Conservation (phyloP, 2,797 vertebrate species). For the Pangasius djambal region DNA sequence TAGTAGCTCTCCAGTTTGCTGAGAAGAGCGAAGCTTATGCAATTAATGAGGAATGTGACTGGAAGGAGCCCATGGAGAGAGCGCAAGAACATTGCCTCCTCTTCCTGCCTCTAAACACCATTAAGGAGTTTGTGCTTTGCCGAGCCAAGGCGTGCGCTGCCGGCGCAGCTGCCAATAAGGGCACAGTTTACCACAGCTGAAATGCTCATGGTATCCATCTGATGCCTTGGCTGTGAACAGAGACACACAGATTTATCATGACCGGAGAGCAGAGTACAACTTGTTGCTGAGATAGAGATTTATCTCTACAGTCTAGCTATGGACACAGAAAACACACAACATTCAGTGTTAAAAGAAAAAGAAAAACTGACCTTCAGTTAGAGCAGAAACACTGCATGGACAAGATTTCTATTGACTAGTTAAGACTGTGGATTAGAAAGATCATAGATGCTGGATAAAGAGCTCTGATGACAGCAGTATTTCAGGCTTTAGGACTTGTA, state of each 20-base stretch:
- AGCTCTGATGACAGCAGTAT: slow-evolving; percentile 56
- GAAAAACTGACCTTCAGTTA: slow-evolving; percentile 41
- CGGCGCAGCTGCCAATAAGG: slow-evolving; percentile 44
- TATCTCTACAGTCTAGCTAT: slow-evolving; percentile 30
- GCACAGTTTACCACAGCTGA: slow-evolving; percentile 7
- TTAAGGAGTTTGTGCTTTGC: slow-evolving; percentile 53
- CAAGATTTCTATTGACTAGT: slow-evolving; percentile 57
- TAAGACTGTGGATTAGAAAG: slow-evolving; percentile 57
- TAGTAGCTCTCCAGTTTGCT: slow-evolving; percentile 20
- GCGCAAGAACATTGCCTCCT: slow-evolving; percentile 41
- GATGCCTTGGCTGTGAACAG: slow-evolving; percentile 44
- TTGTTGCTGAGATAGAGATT: slow-evolving; percentile 31
- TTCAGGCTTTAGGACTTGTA: slow-evolving; percentile 25
- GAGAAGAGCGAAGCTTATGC: slow-evolving; percentile 41
- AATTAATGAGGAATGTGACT: slow-evolving; percentile 58
- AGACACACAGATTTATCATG: slow-evolving; percentile 32
- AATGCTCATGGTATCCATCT: slow-evolving; percentile 48
- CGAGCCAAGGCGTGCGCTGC: slow-evolving; percentile 37
- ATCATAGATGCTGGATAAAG: slow-evolving; percentile 56
- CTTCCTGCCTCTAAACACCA: slow-evolving; percentile 51
- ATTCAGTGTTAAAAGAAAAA: neutral
- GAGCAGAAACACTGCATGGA: slow-evolving; percentile 18
- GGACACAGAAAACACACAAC: slow-evolving; percentile 38
- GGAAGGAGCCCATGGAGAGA: slow-evolving; percentile 44
- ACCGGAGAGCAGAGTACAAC: slow-evolving; percentile 4